Evolutionary conservation across 2,113 vertebrate genomes (phyloP), one percentile per base, ranked within the genome.

Genomic region (Syrmaticus mikado): DNA sequence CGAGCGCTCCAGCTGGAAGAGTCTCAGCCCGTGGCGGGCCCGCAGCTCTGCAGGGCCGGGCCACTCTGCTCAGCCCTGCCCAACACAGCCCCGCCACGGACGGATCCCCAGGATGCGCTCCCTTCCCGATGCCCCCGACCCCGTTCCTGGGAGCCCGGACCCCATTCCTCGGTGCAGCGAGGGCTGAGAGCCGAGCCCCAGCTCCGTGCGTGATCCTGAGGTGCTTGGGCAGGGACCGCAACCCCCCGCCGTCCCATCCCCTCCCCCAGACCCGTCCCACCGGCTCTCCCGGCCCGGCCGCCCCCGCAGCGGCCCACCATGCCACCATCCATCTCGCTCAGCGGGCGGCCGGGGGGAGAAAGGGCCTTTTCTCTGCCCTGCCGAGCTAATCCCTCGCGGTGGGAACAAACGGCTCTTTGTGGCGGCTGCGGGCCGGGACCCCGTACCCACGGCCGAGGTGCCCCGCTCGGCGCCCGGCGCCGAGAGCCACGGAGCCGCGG

Each of bases 1-100:
- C 2, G 99, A 99, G 5, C 98, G 98, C 36, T 99, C 98, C 92
- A 99, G 95, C 21, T 98, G 96, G 43, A 98, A 99, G 13, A 98
- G 98, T 25, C 97, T 98, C 45, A 99, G 98, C 3, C 98, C 98
- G 0, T 99, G 98, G 78, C 97, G 98, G 95, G 98, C 97, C 97
- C 97, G 98, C 85, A 99, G 96, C 84, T 99, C 99, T 99, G 96
- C 34, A 12, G 2, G 66, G 50, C 58, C 90, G 45, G 18, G 13
- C 28, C 1, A 48, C 70, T 57, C 45, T 3, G 38, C 77, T 95
- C 81, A 93, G 87, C 81, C 57, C 3, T 0, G 52, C 36, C 25
- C 0, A 2, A 34, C 3, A 0, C 0, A 0, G 40, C 66, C 30
- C 34, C 1, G 0, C 25, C 22, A 62, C 25, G 25, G 36, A 19